A percentile compares a stretch with the other conserved stretches of the same genome.
phyloP scores from a whole-genome alignment of 64 coral and sea anemone species.

The Pocillopora verrucosa region DNA sequence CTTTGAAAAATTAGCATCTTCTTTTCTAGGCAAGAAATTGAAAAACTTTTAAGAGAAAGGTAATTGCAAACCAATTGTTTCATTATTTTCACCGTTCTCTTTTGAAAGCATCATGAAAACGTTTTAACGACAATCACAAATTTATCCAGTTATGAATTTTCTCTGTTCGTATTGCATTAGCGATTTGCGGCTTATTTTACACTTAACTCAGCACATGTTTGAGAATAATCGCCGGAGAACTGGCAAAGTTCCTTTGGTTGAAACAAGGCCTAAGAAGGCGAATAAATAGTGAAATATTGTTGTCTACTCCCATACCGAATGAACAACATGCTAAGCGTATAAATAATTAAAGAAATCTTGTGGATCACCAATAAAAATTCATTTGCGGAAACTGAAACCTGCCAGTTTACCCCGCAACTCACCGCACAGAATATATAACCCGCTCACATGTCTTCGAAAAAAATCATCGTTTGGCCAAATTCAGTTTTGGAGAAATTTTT shows the following conservation, averaged over 20 bases:
- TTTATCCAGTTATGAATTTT: neutral
- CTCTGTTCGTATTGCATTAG: neutral
- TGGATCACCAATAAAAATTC: neutral
- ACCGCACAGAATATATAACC: neutral
- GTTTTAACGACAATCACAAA: neutral
- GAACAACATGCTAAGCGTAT: neutral
- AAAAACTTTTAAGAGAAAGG: neutral
- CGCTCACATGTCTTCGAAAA: neutral
- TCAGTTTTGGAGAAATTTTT: neutral
- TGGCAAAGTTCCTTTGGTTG: neutral
- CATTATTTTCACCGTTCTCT: neutral
- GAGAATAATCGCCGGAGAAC: neutral
- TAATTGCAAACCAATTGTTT: neutral
- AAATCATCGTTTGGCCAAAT: neutral
- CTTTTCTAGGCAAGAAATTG: neutral
- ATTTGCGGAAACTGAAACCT: neutral
- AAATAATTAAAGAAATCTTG: constrained; percentile 36
- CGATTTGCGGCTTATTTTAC: neutral
- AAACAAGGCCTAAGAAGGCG: neutral
- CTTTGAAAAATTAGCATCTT: neutral
- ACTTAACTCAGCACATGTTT: neutral
- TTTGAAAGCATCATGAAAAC: neutral
- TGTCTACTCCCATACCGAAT: neutral
- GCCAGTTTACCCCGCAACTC: constrained; percentile 5
- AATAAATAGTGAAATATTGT: neutral